Percentiles rank a stretch among this genome's conserved stretches.
These are phyloP conservation scores for Hozukius guyotensis DNA, from an alignment of 2,797 vertebrate genomes.

Conservation along the genomic window DNA sequence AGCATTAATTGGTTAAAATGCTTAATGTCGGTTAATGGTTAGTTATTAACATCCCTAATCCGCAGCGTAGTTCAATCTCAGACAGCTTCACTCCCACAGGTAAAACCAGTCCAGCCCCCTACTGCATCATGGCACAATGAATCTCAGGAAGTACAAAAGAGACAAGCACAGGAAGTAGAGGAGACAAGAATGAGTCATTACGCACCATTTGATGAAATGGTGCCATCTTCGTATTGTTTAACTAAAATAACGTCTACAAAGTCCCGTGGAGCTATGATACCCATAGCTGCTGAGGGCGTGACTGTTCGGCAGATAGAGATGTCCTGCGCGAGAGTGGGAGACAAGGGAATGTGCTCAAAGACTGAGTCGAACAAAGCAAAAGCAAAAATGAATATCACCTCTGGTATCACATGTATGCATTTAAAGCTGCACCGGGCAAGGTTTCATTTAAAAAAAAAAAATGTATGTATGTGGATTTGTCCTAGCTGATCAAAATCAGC, in stretches of 20 bases:
- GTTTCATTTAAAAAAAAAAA: neutral
- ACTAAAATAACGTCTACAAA: constrained; percentile 92
- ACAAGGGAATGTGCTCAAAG: constrained; percentile 31
- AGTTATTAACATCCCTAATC: too few species aligned
- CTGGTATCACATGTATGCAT: neutral
- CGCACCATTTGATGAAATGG: constrained; percentile 89
- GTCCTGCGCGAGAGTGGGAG: constrained; percentile 74
- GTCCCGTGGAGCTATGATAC: constrained; percentile 93
- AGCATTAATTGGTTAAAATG: too few species aligned
- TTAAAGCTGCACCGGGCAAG: constrained; percentile 15
- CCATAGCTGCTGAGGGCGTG: constrained; percentile 93
- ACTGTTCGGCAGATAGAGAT: constrained; percentile 88
- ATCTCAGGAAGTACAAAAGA: neutral
- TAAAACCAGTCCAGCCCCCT: neutral
- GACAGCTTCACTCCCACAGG: neutral
- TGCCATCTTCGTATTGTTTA: constrained; percentile 89
- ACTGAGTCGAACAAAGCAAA: constrained; percentile 1
- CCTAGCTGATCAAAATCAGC: neutral
- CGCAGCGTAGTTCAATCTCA: neutral
- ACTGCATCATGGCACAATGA: neutral
- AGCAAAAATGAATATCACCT: neutral
- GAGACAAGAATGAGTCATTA: constrained; percentile 4
- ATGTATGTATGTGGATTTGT: neutral
- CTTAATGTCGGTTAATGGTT: too few species aligned
- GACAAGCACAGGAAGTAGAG: neutral